Evolutionary conservation across 1,140 invertebrate genomes (phyloP).

Genomic region (Yoshiicerus persimilis): DNA sequence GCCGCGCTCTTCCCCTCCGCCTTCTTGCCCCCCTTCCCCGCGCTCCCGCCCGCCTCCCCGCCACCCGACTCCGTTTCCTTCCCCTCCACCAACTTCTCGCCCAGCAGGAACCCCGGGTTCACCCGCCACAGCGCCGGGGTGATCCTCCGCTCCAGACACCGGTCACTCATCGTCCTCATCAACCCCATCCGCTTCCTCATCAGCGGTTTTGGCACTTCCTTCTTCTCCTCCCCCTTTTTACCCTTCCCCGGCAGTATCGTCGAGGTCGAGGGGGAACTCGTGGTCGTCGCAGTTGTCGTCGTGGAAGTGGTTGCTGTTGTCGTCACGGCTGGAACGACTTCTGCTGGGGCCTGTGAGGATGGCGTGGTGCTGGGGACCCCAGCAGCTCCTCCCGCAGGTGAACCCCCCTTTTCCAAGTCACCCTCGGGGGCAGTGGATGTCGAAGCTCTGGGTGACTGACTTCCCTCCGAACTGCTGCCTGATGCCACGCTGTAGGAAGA

Average conservation of each 20-base stretch:
- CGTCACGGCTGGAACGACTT: not conserved
- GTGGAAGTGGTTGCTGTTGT: not conserved
- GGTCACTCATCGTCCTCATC: constrained; percentile 50
- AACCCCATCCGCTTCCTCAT: constrained; percentile 47
- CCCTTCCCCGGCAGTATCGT: not conserved
- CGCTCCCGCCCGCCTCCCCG: not conserved
- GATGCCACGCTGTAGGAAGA: constrained; percentile 36
- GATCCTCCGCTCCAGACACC: constrained; percentile 41
- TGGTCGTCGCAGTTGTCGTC: not conserved
- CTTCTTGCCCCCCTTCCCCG: not conserved
- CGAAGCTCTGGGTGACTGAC: not conserved
- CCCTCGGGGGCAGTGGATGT: not conserved
- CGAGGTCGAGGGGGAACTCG: not conserved
- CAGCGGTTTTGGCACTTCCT: constrained; percentile 34
- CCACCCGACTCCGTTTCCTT: constrained; percentile 34
- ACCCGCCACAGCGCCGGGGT: constrained; percentile 40
- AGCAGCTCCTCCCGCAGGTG: not conserved
- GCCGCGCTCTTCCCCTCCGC: not conserved
- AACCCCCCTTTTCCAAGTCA: not conserved
- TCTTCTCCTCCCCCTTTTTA: not conserved
- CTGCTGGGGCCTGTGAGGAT: not conserved
- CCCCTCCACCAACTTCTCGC: constrained; percentile 43
- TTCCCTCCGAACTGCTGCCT: constrained; percentile 18
- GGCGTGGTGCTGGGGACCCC: not conserved
- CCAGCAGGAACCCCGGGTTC: constrained; percentile 33